Evolutionary conservation across 2,113 vertebrate genomes (phyloP).

Genomic region (Boulengeromyrus knoepffleri): DNA sequence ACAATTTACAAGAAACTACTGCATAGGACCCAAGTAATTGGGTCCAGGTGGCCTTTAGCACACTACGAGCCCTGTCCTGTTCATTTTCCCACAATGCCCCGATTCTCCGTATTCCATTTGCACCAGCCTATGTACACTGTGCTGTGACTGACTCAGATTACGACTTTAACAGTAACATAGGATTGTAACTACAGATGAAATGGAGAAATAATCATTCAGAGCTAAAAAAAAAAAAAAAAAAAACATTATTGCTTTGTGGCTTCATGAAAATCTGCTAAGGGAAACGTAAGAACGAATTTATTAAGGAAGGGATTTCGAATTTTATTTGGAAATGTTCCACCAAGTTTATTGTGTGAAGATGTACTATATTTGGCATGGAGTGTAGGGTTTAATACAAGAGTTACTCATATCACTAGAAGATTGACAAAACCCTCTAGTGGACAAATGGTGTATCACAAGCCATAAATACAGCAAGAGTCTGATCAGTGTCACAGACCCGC

Average conservation of each 20-base stretch:
- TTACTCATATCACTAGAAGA: background rate
- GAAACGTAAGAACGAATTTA: background rate
- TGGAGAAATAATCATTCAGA: background rate
- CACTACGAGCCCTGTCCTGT: background rate
- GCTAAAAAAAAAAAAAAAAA: background rate
- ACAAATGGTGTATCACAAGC: background rate
- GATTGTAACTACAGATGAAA: background rate
- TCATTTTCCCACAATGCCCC: background rate
- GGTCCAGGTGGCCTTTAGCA: background rate
- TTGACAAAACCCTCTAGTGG: slow-evolving; percentile 3
- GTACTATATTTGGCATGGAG: background rate
- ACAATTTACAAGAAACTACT: background rate
- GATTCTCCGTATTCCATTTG: background rate
- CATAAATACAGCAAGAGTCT: background rate
- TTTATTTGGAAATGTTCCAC: background rate
- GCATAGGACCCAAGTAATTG: background rate
- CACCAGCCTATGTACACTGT: background rate
- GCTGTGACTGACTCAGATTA: background rate
- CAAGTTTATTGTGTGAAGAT: background rate
- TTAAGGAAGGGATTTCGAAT: background rate
- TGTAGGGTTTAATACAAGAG: background rate
- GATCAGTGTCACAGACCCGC: background rate
- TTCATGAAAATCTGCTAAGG: background rate
- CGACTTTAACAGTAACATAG: background rate
- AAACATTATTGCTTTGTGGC: background rate